Percentiles rank a stretch among this genome's conserved stretches.
Conservation (phyloP, 1,140 invertebrate species). For the Latrodectus geometricus region DNA sequence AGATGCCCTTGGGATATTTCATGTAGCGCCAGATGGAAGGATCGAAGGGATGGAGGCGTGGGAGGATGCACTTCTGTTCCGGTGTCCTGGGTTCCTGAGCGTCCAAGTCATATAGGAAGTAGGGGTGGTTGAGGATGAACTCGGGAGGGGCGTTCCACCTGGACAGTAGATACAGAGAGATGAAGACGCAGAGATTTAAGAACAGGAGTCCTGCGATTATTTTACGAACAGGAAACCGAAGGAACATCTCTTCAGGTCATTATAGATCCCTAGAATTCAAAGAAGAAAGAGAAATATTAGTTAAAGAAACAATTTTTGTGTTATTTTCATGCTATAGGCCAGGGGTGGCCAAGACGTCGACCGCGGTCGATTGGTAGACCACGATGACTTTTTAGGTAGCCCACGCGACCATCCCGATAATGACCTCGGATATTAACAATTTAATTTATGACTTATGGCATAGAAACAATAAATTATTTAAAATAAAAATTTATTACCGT, state of each 20-base stretch:
- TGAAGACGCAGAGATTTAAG: background rate
- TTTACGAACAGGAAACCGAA: conserved; percentile 13
- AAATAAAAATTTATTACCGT: no score
- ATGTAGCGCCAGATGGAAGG: conserved; percentile 47
- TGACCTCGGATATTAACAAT: no score
- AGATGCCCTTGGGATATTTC: background rate
- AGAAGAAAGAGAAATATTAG: no score
- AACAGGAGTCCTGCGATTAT: background rate
- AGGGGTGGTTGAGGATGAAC: conserved; percentile 36
- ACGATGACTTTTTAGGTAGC: no score
- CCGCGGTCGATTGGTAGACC: no score
- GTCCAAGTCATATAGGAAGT: conserved; percentile 51
- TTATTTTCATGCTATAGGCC: no score
- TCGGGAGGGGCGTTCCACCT: background rate
- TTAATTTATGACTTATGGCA: no score
- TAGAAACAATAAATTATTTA: no score
- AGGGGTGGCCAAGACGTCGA: no score
- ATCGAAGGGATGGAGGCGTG: conserved; percentile 54
- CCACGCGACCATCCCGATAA: no score
- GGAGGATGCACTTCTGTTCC: conserved; percentile 43
- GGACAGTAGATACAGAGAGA: background rate
- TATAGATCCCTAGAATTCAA: no score
- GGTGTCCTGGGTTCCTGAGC: conserved; percentile 2
- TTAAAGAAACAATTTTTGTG: no score
- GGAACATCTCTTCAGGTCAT: conserved; percentile 10